Conservation (phyloP, 92 coral and sea anemone genomes). For the Meandrina meandrites region DNA sequence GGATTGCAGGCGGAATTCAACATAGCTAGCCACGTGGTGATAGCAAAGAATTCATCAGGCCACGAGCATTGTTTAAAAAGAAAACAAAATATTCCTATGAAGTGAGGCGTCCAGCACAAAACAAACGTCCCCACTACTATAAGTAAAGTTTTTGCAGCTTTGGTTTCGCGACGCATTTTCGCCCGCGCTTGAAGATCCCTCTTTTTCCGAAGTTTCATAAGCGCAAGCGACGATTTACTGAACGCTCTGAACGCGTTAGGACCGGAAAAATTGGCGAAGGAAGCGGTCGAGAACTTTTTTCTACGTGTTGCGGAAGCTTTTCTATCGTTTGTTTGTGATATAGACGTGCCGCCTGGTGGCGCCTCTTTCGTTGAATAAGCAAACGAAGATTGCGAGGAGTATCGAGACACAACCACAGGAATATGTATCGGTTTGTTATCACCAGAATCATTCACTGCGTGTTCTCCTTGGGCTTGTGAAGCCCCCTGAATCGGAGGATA, state of each 20-base stretch:
- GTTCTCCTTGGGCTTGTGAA: neutral
- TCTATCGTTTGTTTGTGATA: neutral
- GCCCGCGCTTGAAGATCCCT: conserved; percentile 31
- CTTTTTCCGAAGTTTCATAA: conserved; percentile 30
- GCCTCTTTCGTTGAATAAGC: neutral
- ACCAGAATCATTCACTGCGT: neutral
- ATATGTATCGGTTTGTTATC: neutral
- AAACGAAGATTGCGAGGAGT: conserved; percentile 6
- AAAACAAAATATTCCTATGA: conserved; percentile 82
- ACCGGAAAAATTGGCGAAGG: conserved; percentile 4
- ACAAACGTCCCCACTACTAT: conserved; percentile 82
- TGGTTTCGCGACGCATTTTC: conserved; percentile 71
- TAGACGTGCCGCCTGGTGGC: neutral
- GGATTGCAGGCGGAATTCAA: conserved; percentile 91
- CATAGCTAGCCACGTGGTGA: conserved; percentile 92
- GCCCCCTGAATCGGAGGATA: neutral
- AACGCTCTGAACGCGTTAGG: conserved; percentile 41
- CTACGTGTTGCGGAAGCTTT: conserved; percentile 5
- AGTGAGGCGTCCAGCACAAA: conserved; percentile 84
- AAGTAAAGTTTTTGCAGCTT: conserved; percentile 81
- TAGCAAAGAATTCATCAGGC: conserved; percentile 80
- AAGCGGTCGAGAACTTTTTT: conserved; percentile 18
- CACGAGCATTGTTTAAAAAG: conserved; percentile 59
- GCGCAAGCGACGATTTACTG: conserved; percentile 35
- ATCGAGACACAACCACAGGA: conserved; percentile 18